These are phyloP conservation scores for Myrmecobius fasciatus DNA, from an alignment of 2,113 vertebrate species.

Conservation along the genomic window DNA sequence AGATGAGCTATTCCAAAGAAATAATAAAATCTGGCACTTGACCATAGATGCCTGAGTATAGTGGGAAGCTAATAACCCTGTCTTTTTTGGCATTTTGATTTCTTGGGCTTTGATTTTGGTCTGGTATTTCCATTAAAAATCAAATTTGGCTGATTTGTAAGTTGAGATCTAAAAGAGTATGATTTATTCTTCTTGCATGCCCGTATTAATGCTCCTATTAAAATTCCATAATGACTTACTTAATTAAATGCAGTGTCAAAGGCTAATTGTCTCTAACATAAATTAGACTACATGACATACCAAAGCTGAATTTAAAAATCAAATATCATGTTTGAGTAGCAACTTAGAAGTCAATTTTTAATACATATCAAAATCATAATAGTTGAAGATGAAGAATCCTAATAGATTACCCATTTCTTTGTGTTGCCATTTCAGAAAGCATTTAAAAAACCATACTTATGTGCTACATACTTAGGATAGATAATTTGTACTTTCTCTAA, in stretches of 20 bases:
- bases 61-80: neutral
- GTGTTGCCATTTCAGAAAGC: neutral
- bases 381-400: neutral
- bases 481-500: neutral
- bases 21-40: constrained; percentile 27
- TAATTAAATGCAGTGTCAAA: constrained; percentile 70
- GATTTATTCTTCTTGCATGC: constrained; percentile 57
- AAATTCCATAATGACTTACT: constrained; percentile 69
- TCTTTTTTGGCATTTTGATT: constrained; percentile 54
- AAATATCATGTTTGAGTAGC: constrained; percentile 33
- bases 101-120: constrained; percentile 50
- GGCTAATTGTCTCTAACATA: constrained; percentile 66
- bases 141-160: constrained; percentile 75
- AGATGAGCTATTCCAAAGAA: neutral
- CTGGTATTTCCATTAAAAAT: constrained; percentile 74
- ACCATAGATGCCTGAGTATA: neutral
- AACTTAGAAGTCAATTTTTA: constrained; percentile 49
- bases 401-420: neutral
- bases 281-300: constrained; percentile 49
- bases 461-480: neutral
- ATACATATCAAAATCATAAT: constrained; percentile 10
- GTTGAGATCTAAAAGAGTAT: constrained; percentile 68
- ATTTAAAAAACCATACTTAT: neutral
- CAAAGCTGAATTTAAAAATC: constrained; percentile 37
- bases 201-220: constrained; percentile 64